phyloP scores from a whole-genome alignment of 2,113 vertebrate species.

The Fregata magnificens region DNA sequence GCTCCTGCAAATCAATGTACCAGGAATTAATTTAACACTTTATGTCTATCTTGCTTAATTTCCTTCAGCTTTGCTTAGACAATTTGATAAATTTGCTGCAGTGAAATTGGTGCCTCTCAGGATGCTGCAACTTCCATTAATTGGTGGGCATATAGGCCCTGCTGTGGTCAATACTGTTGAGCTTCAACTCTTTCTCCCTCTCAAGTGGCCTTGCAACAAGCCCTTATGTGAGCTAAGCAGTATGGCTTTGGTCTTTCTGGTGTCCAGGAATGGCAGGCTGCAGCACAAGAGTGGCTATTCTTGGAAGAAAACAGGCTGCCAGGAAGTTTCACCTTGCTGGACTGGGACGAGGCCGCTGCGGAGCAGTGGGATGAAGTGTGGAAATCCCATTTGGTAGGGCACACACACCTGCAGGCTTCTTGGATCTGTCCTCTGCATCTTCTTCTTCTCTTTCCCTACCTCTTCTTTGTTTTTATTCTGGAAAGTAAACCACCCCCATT shows the following conservation, averaged over 20 bases:
- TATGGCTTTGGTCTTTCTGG: neutral
- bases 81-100: neutral
- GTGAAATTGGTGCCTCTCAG: neutral
- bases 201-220: neutral
- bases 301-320: neutral
- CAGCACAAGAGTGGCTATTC: neutral
- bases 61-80: neutral
- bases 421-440: neutral
- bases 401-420: neutral
- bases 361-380: neutral
- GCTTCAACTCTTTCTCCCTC: neutral
- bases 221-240: neutral
- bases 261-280: neutral
- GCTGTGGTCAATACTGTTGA: neutral
- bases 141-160: neutral
- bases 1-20: neutral
- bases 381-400: neutral
- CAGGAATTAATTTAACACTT: neutral
- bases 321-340: neutral
- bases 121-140: neutral
- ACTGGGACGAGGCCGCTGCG: fast-evolving
- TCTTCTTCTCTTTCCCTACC: neutral
- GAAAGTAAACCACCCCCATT: neutral
- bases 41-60: neutral
- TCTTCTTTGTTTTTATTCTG: neutral